Evolutionary conservation across 1,140 invertebrate genomes (phyloP).

Genomic region (Polyergus mexicanus): DNA sequence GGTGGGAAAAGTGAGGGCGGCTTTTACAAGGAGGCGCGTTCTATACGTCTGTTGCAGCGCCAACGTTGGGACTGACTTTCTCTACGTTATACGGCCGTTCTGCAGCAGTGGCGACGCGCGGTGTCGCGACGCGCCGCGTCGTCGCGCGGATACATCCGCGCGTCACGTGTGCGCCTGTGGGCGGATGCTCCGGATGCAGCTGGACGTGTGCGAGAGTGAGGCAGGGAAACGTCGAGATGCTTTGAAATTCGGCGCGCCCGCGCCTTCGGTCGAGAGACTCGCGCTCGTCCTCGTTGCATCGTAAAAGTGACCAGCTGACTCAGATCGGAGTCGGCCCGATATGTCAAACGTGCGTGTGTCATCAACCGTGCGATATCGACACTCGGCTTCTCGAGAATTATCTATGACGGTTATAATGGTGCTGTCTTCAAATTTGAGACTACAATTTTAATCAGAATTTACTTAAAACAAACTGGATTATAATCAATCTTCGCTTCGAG

Average conservation of each 20-base stretch:
- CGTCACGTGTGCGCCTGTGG: constrained; percentile 32
- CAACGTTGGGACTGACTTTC: constrained; percentile 80
- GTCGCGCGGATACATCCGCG: constrained; percentile 65
- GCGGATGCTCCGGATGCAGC: constrained; percentile 41
- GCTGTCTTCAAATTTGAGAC: not conserved
- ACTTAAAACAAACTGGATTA: not conserved
- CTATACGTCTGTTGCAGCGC: constrained; percentile 78
- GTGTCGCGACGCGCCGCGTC: constrained; percentile 62
- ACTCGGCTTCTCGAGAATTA: no score
- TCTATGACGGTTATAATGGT: no score
- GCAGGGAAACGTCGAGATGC: not conserved
- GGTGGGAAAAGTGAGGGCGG: constrained; percentile 19
- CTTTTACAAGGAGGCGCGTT: constrained; percentile 66
- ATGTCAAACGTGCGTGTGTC: not conserved
- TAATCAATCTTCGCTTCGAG: not conserved
- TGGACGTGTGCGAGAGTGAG: not conserved
- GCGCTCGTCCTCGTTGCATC: no score
- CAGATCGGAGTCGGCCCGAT: not conserved
- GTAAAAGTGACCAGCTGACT: no score
- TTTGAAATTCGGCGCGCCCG: constrained; percentile 11
- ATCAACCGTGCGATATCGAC: not conserved
- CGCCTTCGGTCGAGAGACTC: not conserved
- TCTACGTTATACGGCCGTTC: constrained; percentile 60
- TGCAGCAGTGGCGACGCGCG: constrained; percentile 71
- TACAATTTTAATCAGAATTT: not conserved